Percentiles rank a stretch among this genome's conserved stretches.
phyloP scores from a whole-genome alignment of 1,140 invertebrate genomes.

The Drosophila sp. region DNA sequence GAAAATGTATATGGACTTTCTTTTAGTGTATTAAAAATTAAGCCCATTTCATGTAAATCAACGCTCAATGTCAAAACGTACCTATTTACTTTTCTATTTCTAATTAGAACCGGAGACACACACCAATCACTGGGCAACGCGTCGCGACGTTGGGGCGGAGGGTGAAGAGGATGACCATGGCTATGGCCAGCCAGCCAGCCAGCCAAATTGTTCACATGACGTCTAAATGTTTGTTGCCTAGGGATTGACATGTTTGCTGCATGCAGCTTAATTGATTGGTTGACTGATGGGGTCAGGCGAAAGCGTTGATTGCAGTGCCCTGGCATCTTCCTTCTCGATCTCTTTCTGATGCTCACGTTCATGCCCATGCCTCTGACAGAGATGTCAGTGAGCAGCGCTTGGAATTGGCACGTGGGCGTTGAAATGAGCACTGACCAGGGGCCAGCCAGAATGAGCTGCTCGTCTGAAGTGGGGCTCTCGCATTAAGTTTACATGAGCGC shows the following conservation, averaged over 20 bases:
- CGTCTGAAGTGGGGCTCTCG: conserved; percentile 18
- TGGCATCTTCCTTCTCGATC: conserved; percentile 15
- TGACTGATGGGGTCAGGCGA: conserved; percentile 66
- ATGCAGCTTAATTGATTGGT: conserved; percentile 71
- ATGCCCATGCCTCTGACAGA: conserved; percentile 9
- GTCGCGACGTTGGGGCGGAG: neutral
- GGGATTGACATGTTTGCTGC: conserved; percentile 53
- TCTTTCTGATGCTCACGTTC: conserved; percentile 12
- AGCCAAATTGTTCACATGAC: conserved; percentile 10
- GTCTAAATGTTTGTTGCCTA: conserved; percentile 20
- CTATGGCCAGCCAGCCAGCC: neutral
- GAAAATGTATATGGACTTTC: neutral
- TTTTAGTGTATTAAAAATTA: conserved; percentile 30
- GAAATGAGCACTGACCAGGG: conserved; percentile 43
- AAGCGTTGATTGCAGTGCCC: conserved; percentile 53
- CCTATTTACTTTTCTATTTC: conserved; percentile 51
- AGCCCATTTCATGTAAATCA: conserved; percentile 70
- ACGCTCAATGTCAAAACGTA: conserved; percentile 69
- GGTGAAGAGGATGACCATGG: neutral
- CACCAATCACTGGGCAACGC: conserved; percentile 50
- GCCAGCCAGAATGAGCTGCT: conserved; percentile 23
- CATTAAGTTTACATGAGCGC: conserved; percentile 59
- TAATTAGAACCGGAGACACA: conserved; percentile 81
- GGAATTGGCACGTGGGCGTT: conserved; percentile 68
- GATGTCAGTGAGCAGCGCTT: conserved; percentile 24